These are phyloP conservation scores for Phalera bucephala DNA, from an alignment of 2,888 invertebrate species.

Conservation along the genomic window DNA sequence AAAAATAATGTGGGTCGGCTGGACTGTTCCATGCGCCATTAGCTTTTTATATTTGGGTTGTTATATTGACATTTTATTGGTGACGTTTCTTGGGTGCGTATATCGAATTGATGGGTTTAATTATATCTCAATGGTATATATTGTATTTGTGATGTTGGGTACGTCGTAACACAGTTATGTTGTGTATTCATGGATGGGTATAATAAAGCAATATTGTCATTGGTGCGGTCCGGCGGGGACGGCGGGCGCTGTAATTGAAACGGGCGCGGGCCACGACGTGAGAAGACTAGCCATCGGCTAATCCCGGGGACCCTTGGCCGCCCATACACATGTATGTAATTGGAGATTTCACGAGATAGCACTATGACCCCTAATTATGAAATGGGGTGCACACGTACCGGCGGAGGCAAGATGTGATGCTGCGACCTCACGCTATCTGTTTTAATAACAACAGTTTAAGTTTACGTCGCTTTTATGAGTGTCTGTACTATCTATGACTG, in stretches of 20 bases:
- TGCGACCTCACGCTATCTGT: constrained; percentile 29
- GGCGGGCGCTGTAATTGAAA: constrained; percentile 66
- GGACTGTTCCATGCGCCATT: constrained; percentile 20
- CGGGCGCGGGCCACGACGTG: constrained; percentile 68
- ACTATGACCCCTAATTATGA: constrained; percentile 69
- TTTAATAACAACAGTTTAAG: constrained; percentile 17
- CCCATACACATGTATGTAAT: constrained; percentile 59
- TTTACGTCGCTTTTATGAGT: constrained; percentile 11
- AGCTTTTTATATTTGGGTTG: constrained; percentile 19
- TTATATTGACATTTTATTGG: constrained; percentile 18
- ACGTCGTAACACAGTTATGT: constrained; percentile 35
- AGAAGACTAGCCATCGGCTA: constrained; percentile 73
- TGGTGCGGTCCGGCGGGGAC: constrained; percentile 38
- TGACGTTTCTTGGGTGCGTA: constrained; percentile 21
- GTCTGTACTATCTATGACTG: too few relatives aligned
- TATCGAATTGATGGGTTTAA: too few relatives aligned
- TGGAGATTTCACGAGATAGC: constrained; percentile 80
- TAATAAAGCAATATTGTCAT: constrained; percentile 68
- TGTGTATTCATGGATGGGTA: constrained; percentile 57
- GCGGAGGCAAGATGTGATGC: constrained; percentile 31
- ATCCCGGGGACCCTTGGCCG: constrained; percentile 47
- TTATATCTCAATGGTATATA: too few relatives aligned
- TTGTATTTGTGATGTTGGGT: constrained; percentile 30
- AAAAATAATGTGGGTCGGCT: constrained; percentile 27
- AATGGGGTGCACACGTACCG: constrained; percentile 42